Evolutionary conservation across 2,888 invertebrate species (phyloP).

Genomic region (Amphipyra tragopoginis): DNA sequence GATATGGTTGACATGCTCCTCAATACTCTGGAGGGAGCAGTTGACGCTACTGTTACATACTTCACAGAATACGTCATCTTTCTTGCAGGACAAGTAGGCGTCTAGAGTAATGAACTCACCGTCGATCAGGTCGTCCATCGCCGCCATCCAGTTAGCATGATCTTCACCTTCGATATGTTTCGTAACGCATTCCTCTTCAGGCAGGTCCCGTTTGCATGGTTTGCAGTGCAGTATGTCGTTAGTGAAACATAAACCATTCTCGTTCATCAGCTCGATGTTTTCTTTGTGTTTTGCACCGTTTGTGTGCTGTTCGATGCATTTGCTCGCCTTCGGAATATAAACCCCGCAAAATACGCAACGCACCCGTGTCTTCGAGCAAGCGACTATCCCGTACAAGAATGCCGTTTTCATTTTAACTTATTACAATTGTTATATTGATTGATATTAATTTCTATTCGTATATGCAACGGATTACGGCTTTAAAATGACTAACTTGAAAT

Average conservation of each 20-base stretch:
- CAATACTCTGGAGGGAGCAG: slow-evolving; percentile 69
- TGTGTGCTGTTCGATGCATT: slow-evolving; percentile 80
- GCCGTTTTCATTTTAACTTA: slow-evolving; percentile 75
- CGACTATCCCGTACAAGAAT: slow-evolving; percentile 72
- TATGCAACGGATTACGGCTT: slow-evolving; percentile 35
- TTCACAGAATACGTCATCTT: slow-evolving; percentile 72
- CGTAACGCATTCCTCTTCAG: slow-evolving; percentile 70
- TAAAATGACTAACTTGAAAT: slow-evolving; percentile 58
- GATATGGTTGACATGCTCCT: slow-evolving; percentile 74
- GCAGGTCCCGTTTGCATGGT: slow-evolving; percentile 69
- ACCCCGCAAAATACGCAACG: slow-evolving; percentile 80
- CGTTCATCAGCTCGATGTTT: slow-evolving; percentile 72
- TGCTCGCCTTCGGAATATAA: slow-evolving; percentile 76
- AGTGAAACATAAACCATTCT: slow-evolving; percentile 71
- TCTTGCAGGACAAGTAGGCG: slow-evolving; percentile 70
- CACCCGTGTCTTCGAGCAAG: slow-evolving; percentile 75
- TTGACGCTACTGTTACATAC: slow-evolving; percentile 68
- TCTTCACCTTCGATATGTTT: slow-evolving; percentile 72
- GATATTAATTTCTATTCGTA: slow-evolving; percentile 37
- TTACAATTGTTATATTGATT: slow-evolving; percentile 36
- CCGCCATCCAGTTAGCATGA: slow-evolving; percentile 76
- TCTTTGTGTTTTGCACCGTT: slow-evolving; percentile 78
- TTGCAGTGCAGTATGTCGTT: slow-evolving; percentile 72
- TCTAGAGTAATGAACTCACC: slow-evolving; percentile 76
- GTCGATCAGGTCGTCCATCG: slow-evolving; percentile 74